Evolutionary conservation across 2,797 vertebrate species (phyloP), one percentile per base, ranked within the genome.

Genomic region (Acrossocheilus fasciatus): DNA sequence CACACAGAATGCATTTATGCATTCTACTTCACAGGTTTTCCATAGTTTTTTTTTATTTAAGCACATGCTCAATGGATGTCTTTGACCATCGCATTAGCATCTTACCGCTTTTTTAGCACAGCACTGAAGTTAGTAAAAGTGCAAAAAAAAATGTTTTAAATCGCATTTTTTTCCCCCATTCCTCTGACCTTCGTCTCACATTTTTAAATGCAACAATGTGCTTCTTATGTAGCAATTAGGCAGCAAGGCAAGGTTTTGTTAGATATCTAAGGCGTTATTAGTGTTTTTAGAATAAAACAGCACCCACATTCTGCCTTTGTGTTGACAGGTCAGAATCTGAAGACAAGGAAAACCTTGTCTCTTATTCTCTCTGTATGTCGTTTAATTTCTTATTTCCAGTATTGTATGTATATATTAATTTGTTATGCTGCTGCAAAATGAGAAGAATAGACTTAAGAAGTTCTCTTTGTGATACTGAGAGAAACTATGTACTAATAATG

Each of bases 261-360:
- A 36, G 17, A 23, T 34, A 12, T 54, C 34, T 14, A 52, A 54
- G 18, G 30, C 34, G 57, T 57, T 77, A 39, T 76, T 23, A 77
- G 52, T 52, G 10, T 54, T 76, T 76, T 77, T 78, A n/a, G 7
- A 78, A 62, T n/a, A 9, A 43, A 79, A 26, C 23, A 26, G 76
- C 36, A 41, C 7, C 54, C 76, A 78, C 23, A 43, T 43, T 78
- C 36, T 59, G 34, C 36, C 4, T n/a, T 59, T 62, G 20, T 62
- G 12, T 43, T 78, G 36, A 78, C 23, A 76, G 12, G 1, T 59
- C 20, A 9, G 20, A 59, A 10, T 78, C 12, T 10, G 20, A 59
- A 59, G 34, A 59, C 34, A 78, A 41, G 6, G 52, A 15, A 59
- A 59, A 78, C 59, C 6, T n/a, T 14, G 1, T 77, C 10, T 23